Base-by-base conservation (phyloP, 2,797 vertebrate species). In the Cyprinodon diabolis region DNA sequence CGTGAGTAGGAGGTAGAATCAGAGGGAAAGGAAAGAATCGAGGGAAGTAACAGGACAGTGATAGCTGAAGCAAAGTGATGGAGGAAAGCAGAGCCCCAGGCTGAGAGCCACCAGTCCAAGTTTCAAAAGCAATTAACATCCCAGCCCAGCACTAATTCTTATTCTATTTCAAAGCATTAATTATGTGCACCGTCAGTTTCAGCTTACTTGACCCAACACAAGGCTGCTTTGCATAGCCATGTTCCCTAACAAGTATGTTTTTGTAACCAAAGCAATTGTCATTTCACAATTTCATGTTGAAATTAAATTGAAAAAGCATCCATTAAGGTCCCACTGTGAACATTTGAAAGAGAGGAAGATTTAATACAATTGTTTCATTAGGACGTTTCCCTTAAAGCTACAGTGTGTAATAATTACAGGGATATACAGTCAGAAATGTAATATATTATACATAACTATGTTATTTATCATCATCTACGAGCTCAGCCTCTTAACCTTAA, bases 81-180 rank as follows among this genome's bases (percentile, higher is more conserved):
- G 74, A 85, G 85, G 77, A 84, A 88, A 89, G 86, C 79, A 77
- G 84, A 85, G 90, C 93, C 93, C 81, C 65, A 62, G 93, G 93
- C 91, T 83, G 84, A 75, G 87, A 87, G 87, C 87, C 91, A 94
- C 93, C 92, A 91, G 90, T 86, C 86, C 82, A 93, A 93, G 91
- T 91, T 95, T 95, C 92, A 88, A 90, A 90, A 92, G 93, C 94
- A 94, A 95, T 95, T 94, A 95, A 92, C 92, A 90, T 93, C 90
- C 86, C 79, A 88, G 89, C 90, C 87, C 86, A 89, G 87, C 87
- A 88, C 93, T 94, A 93, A 94, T 93, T 91, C 91, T 87, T 87
- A 91, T 91, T 94, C 92, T 94, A 93, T 94, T 94, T 93, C 87
- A 87, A 90, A 94, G 86, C 91, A 92, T 93, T 95, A 94, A 95